These are phyloP conservation scores for Oscheius myriophilus DNA, from an alignment of 2,888 invertebrate species.

Conservation along the genomic window DNA sequence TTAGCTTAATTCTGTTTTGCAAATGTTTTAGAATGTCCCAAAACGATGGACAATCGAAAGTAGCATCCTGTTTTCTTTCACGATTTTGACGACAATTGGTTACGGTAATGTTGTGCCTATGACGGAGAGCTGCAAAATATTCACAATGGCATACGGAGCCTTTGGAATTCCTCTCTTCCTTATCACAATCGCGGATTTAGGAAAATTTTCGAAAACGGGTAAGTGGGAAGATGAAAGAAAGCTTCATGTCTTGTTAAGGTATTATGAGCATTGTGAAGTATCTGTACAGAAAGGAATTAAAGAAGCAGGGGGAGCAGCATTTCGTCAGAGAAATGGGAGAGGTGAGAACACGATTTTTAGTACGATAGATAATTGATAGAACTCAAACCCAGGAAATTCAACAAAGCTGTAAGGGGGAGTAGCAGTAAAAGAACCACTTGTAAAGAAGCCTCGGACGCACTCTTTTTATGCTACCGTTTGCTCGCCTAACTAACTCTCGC, in stretches of 20 bases:
- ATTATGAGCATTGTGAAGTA: slow-evolving; percentile 18
- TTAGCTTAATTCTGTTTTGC: no score
- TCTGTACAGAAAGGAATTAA: slow-evolving; percentile 62
- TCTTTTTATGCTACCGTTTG: no score
- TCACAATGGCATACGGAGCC: slow-evolving; percentile 67
- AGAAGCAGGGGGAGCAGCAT: slow-evolving; percentile 65
- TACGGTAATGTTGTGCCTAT: slow-evolving; percentile 68
- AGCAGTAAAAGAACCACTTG: no score
- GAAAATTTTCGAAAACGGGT: slow-evolving; percentile 57
- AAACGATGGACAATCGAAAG: slow-evolving; percentile 65
- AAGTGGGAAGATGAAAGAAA: background rate
- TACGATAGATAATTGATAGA: background rate
- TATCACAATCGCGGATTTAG: slow-evolving; percentile 67
- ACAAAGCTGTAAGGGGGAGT: no score
- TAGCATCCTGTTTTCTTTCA: slow-evolving; percentile 66
- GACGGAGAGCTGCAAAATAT: slow-evolving; percentile 62
- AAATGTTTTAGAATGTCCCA: slow-evolving; percentile 45
- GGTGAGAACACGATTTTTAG: slow-evolving; percentile 35
- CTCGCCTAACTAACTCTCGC: no score
- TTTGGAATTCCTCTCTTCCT: slow-evolving; percentile 68
- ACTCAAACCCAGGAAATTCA: background rate
- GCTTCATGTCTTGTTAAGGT: background rate
- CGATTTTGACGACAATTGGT: slow-evolving; percentile 68
- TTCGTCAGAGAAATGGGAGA: slow-evolving; percentile 63
- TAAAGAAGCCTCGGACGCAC: no score